Evolutionary conservation across 2,888 invertebrate genomes (phyloP), one percentile per base, ranked within the genome.

Genomic region (Xanthorhoe designata): DNA sequence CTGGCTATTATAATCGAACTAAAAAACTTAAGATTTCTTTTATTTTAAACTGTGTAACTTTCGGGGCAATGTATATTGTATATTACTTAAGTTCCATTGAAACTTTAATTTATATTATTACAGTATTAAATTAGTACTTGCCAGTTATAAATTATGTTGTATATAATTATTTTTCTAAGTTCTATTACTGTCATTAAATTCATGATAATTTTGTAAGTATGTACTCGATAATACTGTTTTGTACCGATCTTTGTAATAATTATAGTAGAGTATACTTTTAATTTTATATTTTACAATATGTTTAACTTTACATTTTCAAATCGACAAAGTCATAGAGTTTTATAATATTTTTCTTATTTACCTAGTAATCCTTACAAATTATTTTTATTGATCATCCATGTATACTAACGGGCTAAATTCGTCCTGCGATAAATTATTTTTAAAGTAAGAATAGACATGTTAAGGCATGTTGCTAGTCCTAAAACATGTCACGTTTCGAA

Each of bases 41-140:
- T 42, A 47, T 64, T 55, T 55, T 17, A 49, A 59, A 55, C 17
- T 49, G 49, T 32, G 32, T 63, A 62, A 66, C 15, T 17, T 59
- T 24, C 17, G 60, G 57, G 64, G 53, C 68, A 64, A 61, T 57
- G 13, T 64, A 17, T 60, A 64, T n/a, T n/a, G n/a, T n/a, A n/a
- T n/a, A n/a, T 17, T 65, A 61, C 38, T 57, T 62, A 66, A 72
- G 57, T 68, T 70, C 68, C 53, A 78, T 86, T 83, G 73, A 78
- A 79, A 71, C 72, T 72, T 82, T 88, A 82, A 88, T 88, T 90
- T 89, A 87, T 88, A 87, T 64, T 87, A 88, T 54, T 88, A 86
- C 92, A 92, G 92, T 92, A 92, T 92, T 92, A 91, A 81, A 62
- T 54, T 85, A 86, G 86, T 85, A 89, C 91, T 92, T 92, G 92